These are phyloP conservation scores for Pterostichus madidus DNA, from an alignment of 2,888 invertebrate genomes.

Conservation along the genomic window DNA sequence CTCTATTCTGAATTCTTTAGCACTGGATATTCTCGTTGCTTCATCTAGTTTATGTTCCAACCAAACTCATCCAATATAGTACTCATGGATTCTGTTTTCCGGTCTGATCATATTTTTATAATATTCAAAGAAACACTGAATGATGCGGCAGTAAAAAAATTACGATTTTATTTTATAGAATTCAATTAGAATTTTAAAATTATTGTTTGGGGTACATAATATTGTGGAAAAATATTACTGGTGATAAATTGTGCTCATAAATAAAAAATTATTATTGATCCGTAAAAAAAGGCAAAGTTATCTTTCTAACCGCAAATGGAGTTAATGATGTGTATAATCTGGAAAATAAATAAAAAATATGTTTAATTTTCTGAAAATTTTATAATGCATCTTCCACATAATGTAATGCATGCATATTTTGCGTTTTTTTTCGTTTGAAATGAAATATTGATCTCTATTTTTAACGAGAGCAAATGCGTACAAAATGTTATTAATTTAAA, in stretches of 20 bases:
- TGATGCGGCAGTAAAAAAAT: no score
- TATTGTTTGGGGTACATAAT: no score
- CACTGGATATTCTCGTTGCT: slow-evolving; percentile 2
- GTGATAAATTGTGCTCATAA: slow-evolving; percentile 30
- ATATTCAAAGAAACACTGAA: no score
- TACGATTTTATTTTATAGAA: no score
- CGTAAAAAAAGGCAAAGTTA: slow-evolving; percentile 6
- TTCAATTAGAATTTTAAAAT: no score
- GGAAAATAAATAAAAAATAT: slow-evolving; percentile 33
- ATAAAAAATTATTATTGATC: slow-evolving; percentile 26
- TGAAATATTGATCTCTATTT: no score
- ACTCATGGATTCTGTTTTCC: no score
- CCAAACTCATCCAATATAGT: no score
- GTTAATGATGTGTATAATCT: slow-evolving; percentile 28
- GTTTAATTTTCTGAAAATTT: slow-evolving; percentile 32
- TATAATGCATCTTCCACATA: no score
- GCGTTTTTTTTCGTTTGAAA: not conserved
- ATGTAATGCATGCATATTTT: not conserved
- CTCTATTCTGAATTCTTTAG: slow-evolving; percentile 21
- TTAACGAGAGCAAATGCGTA: not conserved
- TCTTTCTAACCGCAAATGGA: slow-evolving; percentile 7
- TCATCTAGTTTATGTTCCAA: not conserved
- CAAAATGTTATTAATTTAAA: not conserved
- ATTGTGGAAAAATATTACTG: not conserved
- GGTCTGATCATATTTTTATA: no score